phyloP scores from a whole-genome alignment of 2,888 invertebrate genomes.

The Andrena dorsata region DNA sequence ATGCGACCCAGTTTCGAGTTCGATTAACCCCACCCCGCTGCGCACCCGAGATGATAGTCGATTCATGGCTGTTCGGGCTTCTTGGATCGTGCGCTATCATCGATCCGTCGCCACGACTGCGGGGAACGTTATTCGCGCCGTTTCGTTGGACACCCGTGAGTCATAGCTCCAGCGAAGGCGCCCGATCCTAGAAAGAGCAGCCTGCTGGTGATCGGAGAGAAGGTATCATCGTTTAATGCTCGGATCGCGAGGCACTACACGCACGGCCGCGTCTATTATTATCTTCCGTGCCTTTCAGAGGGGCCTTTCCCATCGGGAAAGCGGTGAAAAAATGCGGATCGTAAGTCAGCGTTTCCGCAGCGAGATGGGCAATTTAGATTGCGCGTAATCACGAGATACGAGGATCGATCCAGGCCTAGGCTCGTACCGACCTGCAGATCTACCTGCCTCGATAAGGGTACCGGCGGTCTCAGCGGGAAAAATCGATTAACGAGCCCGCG shows the following conservation, averaged over 20 bases:
- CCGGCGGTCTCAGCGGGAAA: not conserved
- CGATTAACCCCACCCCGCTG: constrained; percentile 65
- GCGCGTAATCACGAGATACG: constrained; percentile 28
- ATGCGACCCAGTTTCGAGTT: constrained; percentile 74
- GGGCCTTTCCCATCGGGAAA: not conserved
- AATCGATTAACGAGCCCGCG: constrained; percentile 8
- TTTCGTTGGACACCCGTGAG: constrained; percentile 16
- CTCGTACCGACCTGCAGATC: constrained; percentile 17
- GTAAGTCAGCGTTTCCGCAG: not conserved
- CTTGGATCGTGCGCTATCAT: constrained; percentile 32
- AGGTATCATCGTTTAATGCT: not conserved
- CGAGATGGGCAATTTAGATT: constrained; percentile 40
- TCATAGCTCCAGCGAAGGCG: not conserved
- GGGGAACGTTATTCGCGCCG: constrained; percentile 25
- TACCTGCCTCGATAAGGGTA: constrained; percentile 11
- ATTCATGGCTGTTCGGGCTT: constrained; percentile 49
- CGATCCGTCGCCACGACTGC: constrained; percentile 5
- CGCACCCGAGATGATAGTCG: constrained; percentile 40
- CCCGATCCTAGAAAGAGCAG: not conserved
- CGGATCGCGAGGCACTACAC: not conserved
- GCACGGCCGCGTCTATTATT: not conserved
- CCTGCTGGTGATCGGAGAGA: not conserved
- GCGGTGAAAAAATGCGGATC: not conserved
- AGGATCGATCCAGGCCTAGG: constrained; percentile 22
- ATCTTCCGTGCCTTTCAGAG: not conserved